Conservation (phyloP, 2,797 vertebrate species). For the Anableps anableps region DNA sequence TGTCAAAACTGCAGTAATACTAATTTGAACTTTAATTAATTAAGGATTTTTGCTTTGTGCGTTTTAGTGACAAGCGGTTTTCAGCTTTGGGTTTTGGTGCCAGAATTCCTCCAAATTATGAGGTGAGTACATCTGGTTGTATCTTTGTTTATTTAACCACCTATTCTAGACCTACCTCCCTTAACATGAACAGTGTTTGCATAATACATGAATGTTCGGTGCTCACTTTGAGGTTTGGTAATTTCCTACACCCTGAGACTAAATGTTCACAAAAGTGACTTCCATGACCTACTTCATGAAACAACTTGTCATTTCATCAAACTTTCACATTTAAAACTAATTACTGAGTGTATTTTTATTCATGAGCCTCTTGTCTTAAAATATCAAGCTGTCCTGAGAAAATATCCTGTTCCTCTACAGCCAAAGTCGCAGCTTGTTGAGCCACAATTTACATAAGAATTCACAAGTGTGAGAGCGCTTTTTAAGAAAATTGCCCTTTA, state of each 20-base stretch:
- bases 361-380: slow-evolving; percentile 54
- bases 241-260: slow-evolving; percentile 33
- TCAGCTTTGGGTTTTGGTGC: slow-evolving; percentile 96
- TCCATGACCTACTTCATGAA: slow-evolving; percentile 45
- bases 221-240: slow-evolving; percentile 23
- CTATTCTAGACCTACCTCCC: background rate
- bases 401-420: slow-evolving; percentile 51
- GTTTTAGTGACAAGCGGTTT: slow-evolving; percentile 93
- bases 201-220: slow-evolving; percentile 23
- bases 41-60: slow-evolving; percentile 58
- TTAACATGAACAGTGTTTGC: slow-evolving; percentile 17
- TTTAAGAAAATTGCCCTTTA: slow-evolving; percentile 62
- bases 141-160: slow-evolving; percentile 19
- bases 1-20: slow-evolving; percentile 26
- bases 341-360: slow-evolving; percentile 67
- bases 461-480: slow-evolving; percentile 55
- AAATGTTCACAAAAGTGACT: slow-evolving; percentile 28
- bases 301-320: slow-evolving; percentile 57
- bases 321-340: slow-evolving; percentile 64
- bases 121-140: slow-evolving; percentile 80
- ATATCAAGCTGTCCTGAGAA: slow-evolving; percentile 57
- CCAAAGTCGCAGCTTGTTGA: slow-evolving; percentile 47
- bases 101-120: slow-evolving; percentile 96
- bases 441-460: slow-evolving; percentile 61
- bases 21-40: slow-evolving; percentile 9